Conservation (phyloP, 2,113 vertebrate genomes). For the Elaphurus davidianus region DNA sequence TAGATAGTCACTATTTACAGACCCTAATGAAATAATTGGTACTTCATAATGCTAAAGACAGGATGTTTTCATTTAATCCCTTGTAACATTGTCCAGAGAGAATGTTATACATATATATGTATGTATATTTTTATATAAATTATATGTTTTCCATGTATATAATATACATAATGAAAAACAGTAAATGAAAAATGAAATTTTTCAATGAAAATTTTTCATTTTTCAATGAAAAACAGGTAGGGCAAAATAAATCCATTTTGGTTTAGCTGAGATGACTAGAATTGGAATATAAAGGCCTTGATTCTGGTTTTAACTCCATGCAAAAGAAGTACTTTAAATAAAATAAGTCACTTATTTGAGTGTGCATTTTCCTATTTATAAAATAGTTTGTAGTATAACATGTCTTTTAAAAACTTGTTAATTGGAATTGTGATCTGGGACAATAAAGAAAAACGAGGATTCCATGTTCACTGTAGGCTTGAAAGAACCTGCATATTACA, state of each 20-base stretch:
- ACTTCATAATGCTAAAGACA: slow-evolving; percentile 21
- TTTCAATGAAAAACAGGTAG: neutral
- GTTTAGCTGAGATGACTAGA: neutral
- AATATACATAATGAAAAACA: neutral
- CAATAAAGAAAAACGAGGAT: neutral
- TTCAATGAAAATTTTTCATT: too few species aligned
- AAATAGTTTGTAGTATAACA: neutral
- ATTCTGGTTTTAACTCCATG: neutral
- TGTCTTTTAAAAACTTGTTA: neutral
- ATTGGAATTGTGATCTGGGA: neutral
- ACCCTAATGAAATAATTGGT: slow-evolving; percentile 15
- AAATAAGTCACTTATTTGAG: neutral
- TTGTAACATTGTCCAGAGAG: neutral
- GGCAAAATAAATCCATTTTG: neutral
- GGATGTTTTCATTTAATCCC: neutral
- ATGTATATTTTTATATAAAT: neutral
- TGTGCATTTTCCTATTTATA: neutral
- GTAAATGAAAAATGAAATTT: too few species aligned
- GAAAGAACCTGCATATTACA: neutral
- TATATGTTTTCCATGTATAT: neutral
- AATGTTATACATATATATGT: neutral
- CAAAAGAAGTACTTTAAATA: neutral
- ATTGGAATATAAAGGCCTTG: neutral
- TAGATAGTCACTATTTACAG: neutral
- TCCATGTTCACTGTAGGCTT: neutral